Evolutionary conservation across 2,797 vertebrate genomes (phyloP), one percentile per base, ranked within the genome.

Genomic region (Crax fasciolata): DNA sequence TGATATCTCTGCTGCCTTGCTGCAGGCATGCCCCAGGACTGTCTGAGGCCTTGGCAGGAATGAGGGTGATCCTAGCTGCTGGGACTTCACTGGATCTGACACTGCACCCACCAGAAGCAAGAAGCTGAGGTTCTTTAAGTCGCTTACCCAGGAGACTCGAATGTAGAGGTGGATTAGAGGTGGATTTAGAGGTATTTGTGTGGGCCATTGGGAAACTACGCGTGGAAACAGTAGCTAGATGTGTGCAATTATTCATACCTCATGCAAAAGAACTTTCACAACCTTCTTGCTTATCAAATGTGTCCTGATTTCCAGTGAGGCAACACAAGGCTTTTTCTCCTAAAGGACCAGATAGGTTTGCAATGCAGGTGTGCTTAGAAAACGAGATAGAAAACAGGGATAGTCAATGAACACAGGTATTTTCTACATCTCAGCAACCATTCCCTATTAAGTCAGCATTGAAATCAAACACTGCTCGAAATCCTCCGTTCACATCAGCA

Each of bases 231-330:
- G 72, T 49, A 82, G 84, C 84, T 35, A 85, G 62, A 63, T 43
- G 72, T 23, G 51, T 84, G 70, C 66, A 92, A 87, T 90, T 74
- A 90, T 67, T 87, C 63, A 41, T 78, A 67, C 75, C 84, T 85
- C 92, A 90, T 88, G 90, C 84, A 85, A 88, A 90, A 88, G 72
- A 62, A 67, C 63, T 95, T 94, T 88, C 87, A 63, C 84, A 90
- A 92, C 30, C 80, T 58, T 62, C 76, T 49, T 49, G 72, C 82
- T 75, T 85, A 63, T 35, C 84, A 74, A 55, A 92, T 9, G 81
- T 61, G 80, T 75, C 84, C 87, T 1, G 10, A 44, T 79, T 67
- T 51, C 59, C 63, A 79, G 43, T 85, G 89, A 81, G 32, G 71
- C 75, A 92, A 80, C 67, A 51, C 18, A 7, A 85, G 54, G 11